phyloP scores from a whole-genome alignment of 1,140 invertebrate genomes.

The Drosophila aff. region DNA sequence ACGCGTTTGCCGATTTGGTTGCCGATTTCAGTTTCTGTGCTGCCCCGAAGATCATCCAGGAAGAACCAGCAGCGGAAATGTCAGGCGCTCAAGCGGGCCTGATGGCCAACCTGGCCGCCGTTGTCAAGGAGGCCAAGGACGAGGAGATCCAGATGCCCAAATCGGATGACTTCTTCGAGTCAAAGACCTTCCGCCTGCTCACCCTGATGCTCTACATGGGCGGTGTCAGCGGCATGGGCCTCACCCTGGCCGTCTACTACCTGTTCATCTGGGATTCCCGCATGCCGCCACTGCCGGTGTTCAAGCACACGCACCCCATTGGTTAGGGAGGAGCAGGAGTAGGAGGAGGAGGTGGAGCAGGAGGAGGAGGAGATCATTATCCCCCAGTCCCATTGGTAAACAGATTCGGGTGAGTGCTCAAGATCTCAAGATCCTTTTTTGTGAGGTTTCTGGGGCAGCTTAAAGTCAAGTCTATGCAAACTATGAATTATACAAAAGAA shows the following conservation, averaged over 20 bases:
- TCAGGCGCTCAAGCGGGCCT: background rate
- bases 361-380: background rate
- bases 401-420: slow-evolving; percentile 40
- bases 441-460: no score
- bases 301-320: slow-evolving; percentile 83
- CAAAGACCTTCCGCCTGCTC: slow-evolving; percentile 74
- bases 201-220: slow-evolving; percentile 76
- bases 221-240: slow-evolving; percentile 75
- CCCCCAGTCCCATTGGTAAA: slow-evolving; percentile 2
- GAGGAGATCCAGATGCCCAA: slow-evolving; percentile 77
- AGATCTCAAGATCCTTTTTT: background rate
- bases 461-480: background rate
- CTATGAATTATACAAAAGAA: no score
- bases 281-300: slow-evolving; percentile 80
- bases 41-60: background rate
- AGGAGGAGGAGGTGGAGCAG: background rate
- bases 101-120: slow-evolving; percentile 53
- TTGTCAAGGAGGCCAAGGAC: slow-evolving; percentile 75
- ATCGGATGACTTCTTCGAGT: slow-evolving; percentile 79
- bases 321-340: slow-evolving; percentile 51
- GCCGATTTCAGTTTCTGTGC: background rate
- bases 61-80: background rate
- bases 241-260: slow-evolving; percentile 77
- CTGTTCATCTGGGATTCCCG: slow-evolving; percentile 82
- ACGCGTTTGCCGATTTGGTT: slow-evolving; percentile 5